A percentile compares a stretch with the other conserved stretches of the same genome.
These are phyloP conservation scores for Diachasma alloeum DNA, from an alignment of 1,140 invertebrate genomes.

Conservation along the genomic window DNA sequence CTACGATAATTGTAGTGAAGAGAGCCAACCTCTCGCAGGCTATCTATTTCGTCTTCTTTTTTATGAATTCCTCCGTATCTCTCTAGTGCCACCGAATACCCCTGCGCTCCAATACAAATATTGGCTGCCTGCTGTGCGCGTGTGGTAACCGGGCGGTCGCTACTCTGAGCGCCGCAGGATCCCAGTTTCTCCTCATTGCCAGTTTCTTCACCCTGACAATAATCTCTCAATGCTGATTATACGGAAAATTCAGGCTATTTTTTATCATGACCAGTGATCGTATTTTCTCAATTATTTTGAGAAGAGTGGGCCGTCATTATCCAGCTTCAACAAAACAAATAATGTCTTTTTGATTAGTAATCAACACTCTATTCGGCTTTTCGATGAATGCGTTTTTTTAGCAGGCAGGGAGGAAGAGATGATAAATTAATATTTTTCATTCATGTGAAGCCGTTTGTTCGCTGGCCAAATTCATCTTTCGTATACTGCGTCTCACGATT, in stretches of 20 bases:
- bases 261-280: neutral
- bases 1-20: neutral
- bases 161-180: conserved; percentile 11
- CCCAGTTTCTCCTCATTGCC: neutral
- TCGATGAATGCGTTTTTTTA: no score
- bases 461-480: no score
- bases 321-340: no score
- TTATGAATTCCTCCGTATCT: neutral
- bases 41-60: neutral
- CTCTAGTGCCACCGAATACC: neutral
- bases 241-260: neutral
- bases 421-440: no score
- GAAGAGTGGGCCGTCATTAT: no score
- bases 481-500: no score
- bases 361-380: no score
- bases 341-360: no score
- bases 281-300: neutral
- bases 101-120: conserved; percentile 3
- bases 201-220: neutral
- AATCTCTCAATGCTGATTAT: neutral
- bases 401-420: no score
- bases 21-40: neutral
- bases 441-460: no score
- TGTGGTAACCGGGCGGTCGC: neutral
- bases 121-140: conserved; percentile 1